phyloP scores from a whole-genome alignment of 1,140 invertebrate species.

The Euglossa dilemma region DNA sequence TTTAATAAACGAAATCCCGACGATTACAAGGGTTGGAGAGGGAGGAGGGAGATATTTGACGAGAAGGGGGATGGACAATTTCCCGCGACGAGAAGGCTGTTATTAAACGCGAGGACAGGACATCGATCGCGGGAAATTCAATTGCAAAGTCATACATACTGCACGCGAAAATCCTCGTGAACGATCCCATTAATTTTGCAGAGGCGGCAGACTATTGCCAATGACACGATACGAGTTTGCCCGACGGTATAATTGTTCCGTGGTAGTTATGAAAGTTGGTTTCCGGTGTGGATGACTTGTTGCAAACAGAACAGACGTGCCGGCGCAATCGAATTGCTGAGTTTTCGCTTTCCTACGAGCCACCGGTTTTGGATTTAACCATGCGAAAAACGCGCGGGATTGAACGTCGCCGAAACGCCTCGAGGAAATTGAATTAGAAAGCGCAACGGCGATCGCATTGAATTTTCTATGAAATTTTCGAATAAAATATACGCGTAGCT shows the following conservation, averaged over 20 bases:
- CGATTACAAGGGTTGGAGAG: too few species aligned
- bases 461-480: neutral
- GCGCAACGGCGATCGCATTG: neutral
- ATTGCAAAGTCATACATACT: constrained; percentile 36
- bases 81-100: constrained; percentile 23
- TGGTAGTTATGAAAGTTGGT: constrained; percentile 57
- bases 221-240: constrained; percentile 44
- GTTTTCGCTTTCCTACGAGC: neutral
- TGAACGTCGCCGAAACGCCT: neutral
- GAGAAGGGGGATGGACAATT: neutral
- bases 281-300: constrained; percentile 37
- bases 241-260: constrained; percentile 57
- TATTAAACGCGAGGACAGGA: constrained; percentile 44
- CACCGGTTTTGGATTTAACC: neutral
- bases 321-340: neutral
- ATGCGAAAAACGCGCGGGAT: neutral
- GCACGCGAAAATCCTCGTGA: constrained; percentile 57
- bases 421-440: neutral
- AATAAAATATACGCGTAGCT: neutral
- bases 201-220: constrained; percentile 46
- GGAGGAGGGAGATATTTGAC: neutral
- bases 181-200: constrained; percentile 63
- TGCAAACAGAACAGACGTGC: constrained; percentile 12
- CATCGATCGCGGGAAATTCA: constrained; percentile 48
- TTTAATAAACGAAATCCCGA: constrained; percentile 17